phyloP scores from a whole-genome alignment of 2,888 invertebrate genomes.

The Carterocephalus palaemon region DNA sequence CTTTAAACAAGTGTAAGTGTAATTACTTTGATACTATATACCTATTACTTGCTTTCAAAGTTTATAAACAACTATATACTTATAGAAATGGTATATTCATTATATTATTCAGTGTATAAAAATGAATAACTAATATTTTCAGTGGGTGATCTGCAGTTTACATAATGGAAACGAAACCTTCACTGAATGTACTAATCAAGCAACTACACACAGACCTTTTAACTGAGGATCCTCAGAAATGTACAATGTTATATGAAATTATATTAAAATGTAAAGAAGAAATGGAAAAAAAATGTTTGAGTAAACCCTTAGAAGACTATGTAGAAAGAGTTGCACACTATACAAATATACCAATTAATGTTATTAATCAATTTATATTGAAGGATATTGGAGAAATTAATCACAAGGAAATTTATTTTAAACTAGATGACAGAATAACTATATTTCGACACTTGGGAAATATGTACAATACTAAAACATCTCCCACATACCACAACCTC shows the following conservation, averaged over 20 bases:
- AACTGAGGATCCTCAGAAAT: no score
- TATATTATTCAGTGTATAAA: no score
- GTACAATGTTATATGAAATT: slow-evolving; percentile 12
- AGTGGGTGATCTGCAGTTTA: no score
- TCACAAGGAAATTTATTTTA: slow-evolving; percentile 20
- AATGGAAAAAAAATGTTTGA: slow-evolving; percentile 29
- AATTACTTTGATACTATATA: no score
- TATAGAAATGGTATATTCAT: no score
- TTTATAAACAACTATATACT: no score
- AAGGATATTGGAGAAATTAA: not conserved
- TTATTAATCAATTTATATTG: slow-evolving; percentile 10
- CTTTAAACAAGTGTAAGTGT: no score
- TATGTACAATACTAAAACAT: slow-evolving; percentile 27
- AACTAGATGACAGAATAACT: slow-evolving; percentile 32
- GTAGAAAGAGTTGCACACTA: slow-evolving; percentile 40
- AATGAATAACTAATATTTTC: no score
- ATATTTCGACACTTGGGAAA: slow-evolving; percentile 34
- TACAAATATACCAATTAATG: slow-evolving; percentile 33
- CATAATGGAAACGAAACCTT: no score
- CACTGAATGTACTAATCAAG: no score
- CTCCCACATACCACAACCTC: slow-evolving; percentile 23
- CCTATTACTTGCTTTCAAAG: no score
- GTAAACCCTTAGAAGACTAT: slow-evolving; percentile 36
- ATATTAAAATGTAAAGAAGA: slow-evolving; percentile 38
- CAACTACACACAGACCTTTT: no score